A percentile compares a stretch with the other conserved stretches of the same genome.
phyloP scores from a whole-genome alignment of 2,888 invertebrate genomes.

The Erebia aethiops region DNA sequence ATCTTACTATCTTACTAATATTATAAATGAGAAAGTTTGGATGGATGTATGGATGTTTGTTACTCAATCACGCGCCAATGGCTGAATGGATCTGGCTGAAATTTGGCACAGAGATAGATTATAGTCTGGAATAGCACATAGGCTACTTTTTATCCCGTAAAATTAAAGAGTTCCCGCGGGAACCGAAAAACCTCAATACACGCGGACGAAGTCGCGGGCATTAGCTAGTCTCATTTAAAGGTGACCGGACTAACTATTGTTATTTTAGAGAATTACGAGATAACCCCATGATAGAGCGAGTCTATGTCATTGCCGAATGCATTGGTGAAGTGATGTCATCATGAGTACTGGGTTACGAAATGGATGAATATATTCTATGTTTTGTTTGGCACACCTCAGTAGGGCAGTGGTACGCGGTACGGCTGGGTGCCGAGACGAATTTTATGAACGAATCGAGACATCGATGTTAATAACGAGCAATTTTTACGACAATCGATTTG shows the following conservation, averaged over 20 bases:
- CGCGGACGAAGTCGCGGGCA: no score
- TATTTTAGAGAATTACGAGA: conserved; percentile 15
- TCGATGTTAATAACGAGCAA: conserved; percentile 5
- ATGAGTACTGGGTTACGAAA: conserved; percentile 58
- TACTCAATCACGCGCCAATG: no score
- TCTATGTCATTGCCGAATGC: conserved; percentile 33
- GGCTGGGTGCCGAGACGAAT: conserved; percentile 50
- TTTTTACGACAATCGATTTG: conserved; percentile 17
- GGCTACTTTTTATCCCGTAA: no score
- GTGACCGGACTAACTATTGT: not conserved
- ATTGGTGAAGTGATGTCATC: conserved; percentile 70
- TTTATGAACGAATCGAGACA: conserved; percentile 42
- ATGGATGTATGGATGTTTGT: no score
- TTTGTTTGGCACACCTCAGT: conserved; percentile 68
- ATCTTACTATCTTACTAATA: no score
- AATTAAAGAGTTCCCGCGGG: no score
- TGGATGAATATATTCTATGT: conserved; percentile 61
- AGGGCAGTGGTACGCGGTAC: conserved; percentile 60
- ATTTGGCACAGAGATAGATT: no score
- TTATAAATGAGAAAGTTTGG: no score
- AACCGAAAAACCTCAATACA: no score
- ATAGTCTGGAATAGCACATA: no score
- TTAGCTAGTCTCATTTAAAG: not conserved
- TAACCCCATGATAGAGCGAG: conserved; percentile 27
- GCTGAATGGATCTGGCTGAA: no score